Percentiles rank a stretch among this genome's conserved stretches.
Evolutionary conservation across 2,888 invertebrate genomes (phyloP).

Genomic region (Allygus modestus): DNA sequence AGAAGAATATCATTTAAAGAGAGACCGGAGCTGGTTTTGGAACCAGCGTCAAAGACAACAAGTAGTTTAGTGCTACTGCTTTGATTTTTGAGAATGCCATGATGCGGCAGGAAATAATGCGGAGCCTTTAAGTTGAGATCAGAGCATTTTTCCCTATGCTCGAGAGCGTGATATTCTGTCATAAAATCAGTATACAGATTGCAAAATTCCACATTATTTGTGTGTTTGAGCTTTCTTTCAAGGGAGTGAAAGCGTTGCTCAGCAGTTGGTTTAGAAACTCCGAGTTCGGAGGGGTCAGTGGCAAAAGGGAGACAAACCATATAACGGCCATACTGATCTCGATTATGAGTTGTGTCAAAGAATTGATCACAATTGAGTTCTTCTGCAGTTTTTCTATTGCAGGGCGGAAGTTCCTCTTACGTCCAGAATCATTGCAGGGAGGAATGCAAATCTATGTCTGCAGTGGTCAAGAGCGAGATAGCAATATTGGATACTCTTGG

Average conservation of each 20-base stretch:
- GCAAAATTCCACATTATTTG: neutral
- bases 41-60: neutral
- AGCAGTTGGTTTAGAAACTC: neutral
- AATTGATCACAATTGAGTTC: neutral
- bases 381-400: neutral
- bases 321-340: neutral
- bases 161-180: neutral
- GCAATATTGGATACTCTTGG: neutral
- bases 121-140: neutral
- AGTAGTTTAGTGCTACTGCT: neutral
- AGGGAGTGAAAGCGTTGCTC: constrained; percentile 7
- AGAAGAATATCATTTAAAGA: constrained; percentile 34
- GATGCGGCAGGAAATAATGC: constrained; percentile 12
- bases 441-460: neutral
- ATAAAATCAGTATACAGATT: neutral
- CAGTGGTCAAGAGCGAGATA: neutral
- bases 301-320: neutral
- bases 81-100: neutral
- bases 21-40: neutral
- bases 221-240: neutral
- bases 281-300: neutral
- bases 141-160: neutral
- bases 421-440: constrained; percentile 1
- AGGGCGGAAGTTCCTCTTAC: neutral
- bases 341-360: neutral